Evolutionary conservation across 1,140 invertebrate genomes (phyloP), one percentile per base, ranked within the genome.

Genomic region (Zaprionus gabonicus): DNA sequence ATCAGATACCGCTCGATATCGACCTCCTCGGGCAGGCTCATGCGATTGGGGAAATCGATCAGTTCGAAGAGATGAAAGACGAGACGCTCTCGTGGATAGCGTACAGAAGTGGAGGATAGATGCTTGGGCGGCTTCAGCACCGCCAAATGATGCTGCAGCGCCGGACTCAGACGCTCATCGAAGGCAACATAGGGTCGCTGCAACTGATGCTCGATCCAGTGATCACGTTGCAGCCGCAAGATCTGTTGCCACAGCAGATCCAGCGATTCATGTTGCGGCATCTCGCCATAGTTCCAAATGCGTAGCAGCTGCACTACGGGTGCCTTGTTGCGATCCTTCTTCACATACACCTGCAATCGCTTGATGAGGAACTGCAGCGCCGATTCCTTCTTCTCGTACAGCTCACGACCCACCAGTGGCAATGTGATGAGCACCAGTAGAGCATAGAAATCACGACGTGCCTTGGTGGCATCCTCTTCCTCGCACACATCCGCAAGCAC

Each of bases 221-320:
- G 98, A 82, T 98, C 97, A 76, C 96, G 95, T 44, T 96, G 95
- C 9, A 99, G 93, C 84, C 98, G 98, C 76, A 96, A 28, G 15
- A 99, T 96, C 94, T 99, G 99, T 9, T 97, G 96, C 98, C 98
- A 99, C 0, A 99, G 94, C 91, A 98, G 98, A 91, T 99, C 98
- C 60, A 99, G 93, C 92, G 99, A 99, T 94, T 99, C 99, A 93
- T 99, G 98, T 92, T 99, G 99, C 96, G 97, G 97, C 17, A 95
- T 31, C 10, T 71, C 46, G 0, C 25, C 15, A 0, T 34, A 27
- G 15, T 17, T 15, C 76, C 95, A 92, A 97, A 97, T 56, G 95
- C 95, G 4, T 95, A 95, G 97, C 98, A 99, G 1, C 98, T 97
- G 94, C 96, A 95, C 25, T 98, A 93, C 20, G 93, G 99, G 97